Conservation (phyloP, 2,113 vertebrate genomes). For the Dipodomys merriami region DNA sequence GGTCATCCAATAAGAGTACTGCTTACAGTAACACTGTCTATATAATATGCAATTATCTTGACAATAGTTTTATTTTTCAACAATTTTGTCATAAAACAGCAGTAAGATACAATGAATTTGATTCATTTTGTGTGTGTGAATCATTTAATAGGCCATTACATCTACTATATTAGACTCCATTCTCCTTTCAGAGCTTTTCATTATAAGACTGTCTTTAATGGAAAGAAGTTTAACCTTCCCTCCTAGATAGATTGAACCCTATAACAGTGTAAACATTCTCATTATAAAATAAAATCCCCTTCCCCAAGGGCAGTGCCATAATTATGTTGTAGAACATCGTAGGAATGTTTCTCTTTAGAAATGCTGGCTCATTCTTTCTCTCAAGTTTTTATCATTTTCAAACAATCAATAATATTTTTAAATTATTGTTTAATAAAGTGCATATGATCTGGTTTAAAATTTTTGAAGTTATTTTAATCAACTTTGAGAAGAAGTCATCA, state of each 20-base stretch:
- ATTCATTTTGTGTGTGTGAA: slow-evolving; percentile 91
- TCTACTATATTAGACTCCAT: slow-evolving; percentile 91
- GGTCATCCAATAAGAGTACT: slow-evolving; percentile 88
- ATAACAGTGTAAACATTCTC: slow-evolving; percentile 92
- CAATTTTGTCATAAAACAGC: slow-evolving; percentile 91
- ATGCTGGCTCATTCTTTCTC: slow-evolving; percentile 86
- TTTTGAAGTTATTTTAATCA: slow-evolving; percentile 94
- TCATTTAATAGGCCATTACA: slow-evolving; percentile 92
- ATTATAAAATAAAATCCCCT: slow-evolving; percentile 93
- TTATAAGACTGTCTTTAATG: slow-evolving; percentile 92
- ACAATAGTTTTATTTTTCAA: slow-evolving; percentile 92
- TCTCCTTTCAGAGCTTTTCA: slow-evolving; percentile 91
- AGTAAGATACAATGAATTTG: slow-evolving; percentile 90
- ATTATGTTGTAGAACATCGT: slow-evolving; percentile 87
- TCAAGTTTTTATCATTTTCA: slow-evolving; percentile 87
- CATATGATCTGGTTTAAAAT: slow-evolving; percentile 91
- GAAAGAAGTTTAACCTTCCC: slow-evolving; percentile 92
- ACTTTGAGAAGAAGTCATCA: slow-evolving; percentile 95
- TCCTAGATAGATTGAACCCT: slow-evolving; percentile 91
- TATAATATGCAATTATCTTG: slow-evolving; percentile 90
- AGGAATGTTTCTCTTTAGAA: slow-evolving; percentile 88
- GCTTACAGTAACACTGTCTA: slow-evolving; percentile 88
- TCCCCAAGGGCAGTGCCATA: slow-evolving; percentile 91
- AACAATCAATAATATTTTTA: slow-evolving; percentile 85
- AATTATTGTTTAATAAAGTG: slow-evolving; percentile 92